Percentiles rank a stretch among this genome's conserved stretches.
These are phyloP conservation scores for Agrilus cyanescens DNA, from an alignment of 2,888 invertebrate genomes.

Conservation along the genomic window DNA sequence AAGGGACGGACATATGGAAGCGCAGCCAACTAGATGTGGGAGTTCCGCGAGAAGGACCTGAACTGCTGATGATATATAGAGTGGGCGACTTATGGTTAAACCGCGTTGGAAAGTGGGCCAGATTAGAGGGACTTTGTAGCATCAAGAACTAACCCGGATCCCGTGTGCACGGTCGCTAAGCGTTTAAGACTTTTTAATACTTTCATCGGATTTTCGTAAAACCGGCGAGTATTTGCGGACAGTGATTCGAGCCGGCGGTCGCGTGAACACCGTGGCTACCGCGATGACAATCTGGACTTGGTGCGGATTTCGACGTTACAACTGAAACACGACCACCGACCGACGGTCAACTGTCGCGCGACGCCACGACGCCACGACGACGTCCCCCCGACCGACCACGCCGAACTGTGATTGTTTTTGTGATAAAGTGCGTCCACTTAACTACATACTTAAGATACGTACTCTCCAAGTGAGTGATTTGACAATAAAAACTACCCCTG, in stretches of 20 bases:
- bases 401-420: too few relatives aligned
- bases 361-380: too few relatives aligned
- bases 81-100: constrained; percentile 63
- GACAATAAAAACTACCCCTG: too few relatives aligned
- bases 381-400: too few relatives aligned
- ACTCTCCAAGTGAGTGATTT: too few relatives aligned
- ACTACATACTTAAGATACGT: too few relatives aligned
- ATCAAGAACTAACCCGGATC: constrained; percentile 46
- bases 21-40: constrained; percentile 25
- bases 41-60: constrained; percentile 35
- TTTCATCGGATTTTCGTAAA: constrained; percentile 42
- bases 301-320: neutral
- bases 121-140: constrained; percentile 49
- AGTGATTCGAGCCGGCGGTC: constrained; percentile 28
- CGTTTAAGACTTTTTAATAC: constrained; percentile 65
- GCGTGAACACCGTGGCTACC: constrained; percentile 5
- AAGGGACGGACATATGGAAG: constrained; percentile 22
- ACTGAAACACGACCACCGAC: neutral
- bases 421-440: too few relatives aligned
- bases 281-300: constrained; percentile 1
- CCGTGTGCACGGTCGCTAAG: constrained; percentile 44
- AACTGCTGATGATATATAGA: constrained; percentile 54
- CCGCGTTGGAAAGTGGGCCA: constrained; percentile 65
- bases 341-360: too few relatives aligned
- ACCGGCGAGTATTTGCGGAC: constrained; percentile 28